A percentile compares a stretch with the other conserved stretches of the same genome.
These are phyloP conservation scores for Anthopleura sola DNA, from an alignment of 64 coral and sea anemone species.

Conservation along the genomic window DNA sequence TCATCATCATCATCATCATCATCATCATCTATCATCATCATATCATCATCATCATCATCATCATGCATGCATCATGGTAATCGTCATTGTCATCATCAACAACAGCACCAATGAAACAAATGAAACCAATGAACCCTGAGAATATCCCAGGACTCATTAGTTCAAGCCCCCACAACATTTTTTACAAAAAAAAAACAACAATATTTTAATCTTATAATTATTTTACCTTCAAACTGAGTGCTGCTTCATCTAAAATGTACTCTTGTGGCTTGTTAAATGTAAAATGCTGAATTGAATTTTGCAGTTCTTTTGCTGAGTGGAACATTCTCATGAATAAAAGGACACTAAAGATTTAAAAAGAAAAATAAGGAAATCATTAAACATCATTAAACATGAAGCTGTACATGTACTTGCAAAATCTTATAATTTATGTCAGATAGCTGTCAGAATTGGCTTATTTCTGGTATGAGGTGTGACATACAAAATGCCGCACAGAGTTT, in stretches of 20 bases:
- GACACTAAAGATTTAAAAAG: constrained; percentile 13
- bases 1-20: too few relatives aligned
- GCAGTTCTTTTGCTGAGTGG: constrained; percentile 1
- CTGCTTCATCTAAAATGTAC: background rate
- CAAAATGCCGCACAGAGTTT: too few relatives aligned
- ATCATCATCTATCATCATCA: too few relatives aligned
- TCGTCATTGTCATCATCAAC: background rate
- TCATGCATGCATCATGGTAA: too few relatives aligned
- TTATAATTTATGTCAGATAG: too few relatives aligned
- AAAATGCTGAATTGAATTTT: constrained; percentile 23
- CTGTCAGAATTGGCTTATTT: too few relatives aligned
- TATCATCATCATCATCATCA: too few relatives aligned
- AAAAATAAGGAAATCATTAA: background rate
- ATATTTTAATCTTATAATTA: too few relatives aligned
- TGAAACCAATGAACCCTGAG: too few relatives aligned
- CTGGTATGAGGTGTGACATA: too few relatives aligned
- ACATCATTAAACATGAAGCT: background rate
- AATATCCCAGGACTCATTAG: background rate
- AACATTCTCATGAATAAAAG: constrained; percentile 27
- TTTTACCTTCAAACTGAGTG: background rate
- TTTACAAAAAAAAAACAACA: too few relatives aligned
- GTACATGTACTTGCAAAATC: too few relatives aligned
- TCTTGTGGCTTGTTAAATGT: background rate
- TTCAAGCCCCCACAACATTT: background rate
- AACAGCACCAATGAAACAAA: background rate